phyloP scores from a whole-genome alignment of 2,888 invertebrate species.

The Koerneria pararmatus region DNA sequence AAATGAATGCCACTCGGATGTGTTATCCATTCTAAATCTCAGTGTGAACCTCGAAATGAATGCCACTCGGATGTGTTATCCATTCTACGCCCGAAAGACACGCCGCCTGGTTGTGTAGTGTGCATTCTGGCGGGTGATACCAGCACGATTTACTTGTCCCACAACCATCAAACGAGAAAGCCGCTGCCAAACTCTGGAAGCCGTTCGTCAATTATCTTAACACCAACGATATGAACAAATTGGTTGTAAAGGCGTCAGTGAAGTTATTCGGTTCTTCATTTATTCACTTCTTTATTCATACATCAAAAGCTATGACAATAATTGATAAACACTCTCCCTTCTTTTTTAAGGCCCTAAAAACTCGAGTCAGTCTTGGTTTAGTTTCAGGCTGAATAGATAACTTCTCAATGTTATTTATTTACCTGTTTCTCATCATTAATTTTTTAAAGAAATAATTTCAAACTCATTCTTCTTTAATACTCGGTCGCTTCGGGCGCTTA shows the following conservation, averaged over 20 bases:
- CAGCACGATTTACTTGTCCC: background rate
- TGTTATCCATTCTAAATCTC: background rate
- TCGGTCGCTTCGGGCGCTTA: too few relatives aligned
- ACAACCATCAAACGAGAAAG: conserved; percentile 34
- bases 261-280: too few relatives aligned
- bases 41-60: conserved; percentile 34
- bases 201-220: too few relatives aligned
- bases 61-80: conserved; percentile 38
- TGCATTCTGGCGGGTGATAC: conserved; percentile 39
- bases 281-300: too few relatives aligned
- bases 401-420: background rate
- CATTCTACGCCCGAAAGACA: conserved; percentile 43
- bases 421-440: background rate
- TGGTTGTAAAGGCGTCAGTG: too few relatives aligned
- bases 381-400: too few relatives aligned
- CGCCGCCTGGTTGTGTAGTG: conserved; percentile 15
- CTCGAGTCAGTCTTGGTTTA: too few relatives aligned
- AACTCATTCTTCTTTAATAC: too few relatives aligned
- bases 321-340: too few relatives aligned
- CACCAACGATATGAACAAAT: too few relatives aligned
- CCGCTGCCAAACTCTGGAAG: background rate
- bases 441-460: background rate
- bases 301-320: too few relatives aligned
- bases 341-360: too few relatives aligned
- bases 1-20: background rate